These are phyloP conservation scores for Craniophora ligustri DNA, from an alignment of 2,888 invertebrate species.

Conservation along the genomic window DNA sequence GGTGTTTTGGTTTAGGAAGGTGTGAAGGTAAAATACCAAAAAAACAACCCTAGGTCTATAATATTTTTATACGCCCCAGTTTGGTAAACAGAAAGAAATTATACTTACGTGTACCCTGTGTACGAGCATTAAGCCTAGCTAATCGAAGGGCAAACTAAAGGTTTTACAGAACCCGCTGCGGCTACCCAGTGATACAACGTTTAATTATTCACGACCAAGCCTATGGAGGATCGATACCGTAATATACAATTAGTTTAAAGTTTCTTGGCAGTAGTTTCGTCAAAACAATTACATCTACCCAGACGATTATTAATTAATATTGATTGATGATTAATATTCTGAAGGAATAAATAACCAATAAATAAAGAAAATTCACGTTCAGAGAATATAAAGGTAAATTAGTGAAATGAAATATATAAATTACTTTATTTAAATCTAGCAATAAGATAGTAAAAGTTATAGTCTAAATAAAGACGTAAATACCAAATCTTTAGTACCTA, in stretches of 20 bases:
- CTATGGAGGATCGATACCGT: conserved; percentile 43
- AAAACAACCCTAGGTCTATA: too few species aligned
- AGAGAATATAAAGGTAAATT: too few species aligned
- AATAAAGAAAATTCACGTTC: too few species aligned
- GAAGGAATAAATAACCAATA: too few species aligned
- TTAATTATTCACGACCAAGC: conserved; percentile 55
- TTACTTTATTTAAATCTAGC: neutral
- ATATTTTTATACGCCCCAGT: conserved; percentile 6
- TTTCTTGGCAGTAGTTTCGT: neutral
- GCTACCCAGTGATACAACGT: conserved; percentile 41
- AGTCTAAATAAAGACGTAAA: conserved; percentile 17
- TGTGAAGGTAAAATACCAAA: too few species aligned
- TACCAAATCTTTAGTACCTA: conserved; percentile 28
- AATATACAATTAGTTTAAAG: conserved; percentile 14
- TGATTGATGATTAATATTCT: conserved; percentile 6
- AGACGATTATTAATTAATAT: conserved; percentile 14
- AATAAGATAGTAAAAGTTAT: neutral
- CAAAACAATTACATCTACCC: neutral
- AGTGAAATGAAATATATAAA: neutral
- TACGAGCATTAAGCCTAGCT: conserved; percentile 46
- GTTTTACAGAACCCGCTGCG: conserved; percentile 36
- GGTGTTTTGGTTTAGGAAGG: too few species aligned
- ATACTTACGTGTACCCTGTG: conserved; percentile 28
- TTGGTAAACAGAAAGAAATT: conserved; percentile 13
- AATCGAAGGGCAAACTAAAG: conserved; percentile 58